Base-by-base conservation (phyloP, 2,797 vertebrate species). In the Gymnothorax reevesii region DNA sequence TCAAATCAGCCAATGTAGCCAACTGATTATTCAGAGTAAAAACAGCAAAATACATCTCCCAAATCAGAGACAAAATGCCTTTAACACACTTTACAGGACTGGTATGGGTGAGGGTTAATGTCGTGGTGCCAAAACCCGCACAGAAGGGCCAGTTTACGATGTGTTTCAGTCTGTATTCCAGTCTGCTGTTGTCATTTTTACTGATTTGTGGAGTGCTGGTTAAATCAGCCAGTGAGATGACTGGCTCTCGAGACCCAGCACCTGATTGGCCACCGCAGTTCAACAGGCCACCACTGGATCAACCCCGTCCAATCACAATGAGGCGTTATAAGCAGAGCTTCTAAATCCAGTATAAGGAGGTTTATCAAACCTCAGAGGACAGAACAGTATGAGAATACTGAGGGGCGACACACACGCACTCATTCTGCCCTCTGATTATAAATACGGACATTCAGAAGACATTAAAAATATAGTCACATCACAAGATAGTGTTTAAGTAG, bases 401-500 rank as follows among this genome's bases (percentile, higher is more conserved):
- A 55, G 0, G 33, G 75, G n/a, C 54, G 77, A 54, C 49, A 49
- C 5, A 22, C n/a, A 80, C 22, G n/a, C 22, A 17, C 77, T 80
- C 52, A 55, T 9, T 20, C 77, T 13, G 54, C 77, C 77, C 49
- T 80, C 55, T 80, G 77, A 80, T 80, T 80, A 55, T 80, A 80
- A 80, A 80, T 80, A 80, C 52, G 6, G 52, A 54, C 82, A 88
- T 54, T 60, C 49, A 86, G 87, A n/a, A 85, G 55, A 88, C 7
- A 52, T 13, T 13, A 42, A 87, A 83, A 62, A 79, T 86, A 73
- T n/a, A 85, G 33, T 59, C 57, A 88, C 54, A 88, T 82, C 57
- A 86, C 2, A 27, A 42, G 5, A 84, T 57, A 27, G 77, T 59
- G 59, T 83, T 85, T 89, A 0, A 88, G 88, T 91, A 69, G 94